phyloP scores from a whole-genome alignment of 2,888 invertebrate species.

The Caenorhabditis afra region DNA sequence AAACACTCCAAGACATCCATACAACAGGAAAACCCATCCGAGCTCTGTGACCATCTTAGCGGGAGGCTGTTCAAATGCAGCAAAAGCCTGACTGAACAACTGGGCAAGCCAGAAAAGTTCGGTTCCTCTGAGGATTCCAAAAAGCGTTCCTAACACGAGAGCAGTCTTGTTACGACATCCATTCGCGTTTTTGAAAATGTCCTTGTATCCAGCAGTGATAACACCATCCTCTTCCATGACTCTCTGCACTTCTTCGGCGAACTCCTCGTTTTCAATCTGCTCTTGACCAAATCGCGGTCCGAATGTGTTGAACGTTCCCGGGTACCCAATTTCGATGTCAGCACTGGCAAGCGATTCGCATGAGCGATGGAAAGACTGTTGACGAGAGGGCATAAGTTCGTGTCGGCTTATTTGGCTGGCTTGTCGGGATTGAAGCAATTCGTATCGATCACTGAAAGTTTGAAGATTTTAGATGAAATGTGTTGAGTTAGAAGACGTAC shows the following conservation, averaged over 20 bases:
- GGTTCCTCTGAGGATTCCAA: conserved; percentile 81
- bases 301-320: conserved; percentile 53
- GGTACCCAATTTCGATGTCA: conserved; percentile 56
- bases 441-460: conserved; percentile 48
- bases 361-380: conserved; percentile 42
- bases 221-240: conserved; percentile 60
- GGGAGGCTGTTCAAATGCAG: conserved; percentile 37
- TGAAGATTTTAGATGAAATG: background rate
- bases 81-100: conserved; percentile 52
- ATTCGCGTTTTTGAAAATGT: conserved; percentile 58
- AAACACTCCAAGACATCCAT: conserved; percentile 50
- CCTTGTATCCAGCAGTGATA: conserved; percentile 45
- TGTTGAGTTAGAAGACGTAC: conserved; percentile 5
- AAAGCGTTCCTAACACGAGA: conserved; percentile 61
- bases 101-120: conserved; percentile 69
- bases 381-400: conserved; percentile 15
- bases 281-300: conserved; percentile 31
- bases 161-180: conserved; percentile 60
- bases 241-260: conserved; percentile 59
- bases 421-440: conserved; percentile 28
- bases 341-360: conserved; percentile 38
- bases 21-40: conserved; percentile 35
- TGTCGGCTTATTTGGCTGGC: background rate
- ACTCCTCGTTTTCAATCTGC: conserved; percentile 60
- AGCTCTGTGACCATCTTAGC: conserved; percentile 25